Conservation (phyloP, 2,113 vertebrate species). For the Gadus macrocephalus region DNA sequence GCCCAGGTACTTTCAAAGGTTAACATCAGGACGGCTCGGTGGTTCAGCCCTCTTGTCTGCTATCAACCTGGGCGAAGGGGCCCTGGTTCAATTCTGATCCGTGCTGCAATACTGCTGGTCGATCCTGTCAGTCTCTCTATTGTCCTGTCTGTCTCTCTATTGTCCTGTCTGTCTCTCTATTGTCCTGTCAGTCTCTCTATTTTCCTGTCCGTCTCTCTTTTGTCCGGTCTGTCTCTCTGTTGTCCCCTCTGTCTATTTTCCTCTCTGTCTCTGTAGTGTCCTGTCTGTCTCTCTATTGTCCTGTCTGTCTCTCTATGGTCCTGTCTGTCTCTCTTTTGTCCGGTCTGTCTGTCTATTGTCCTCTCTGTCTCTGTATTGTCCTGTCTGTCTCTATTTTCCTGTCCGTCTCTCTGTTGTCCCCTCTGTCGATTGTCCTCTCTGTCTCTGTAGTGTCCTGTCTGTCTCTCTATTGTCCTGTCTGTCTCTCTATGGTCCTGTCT, state of each 20-base stretch:
- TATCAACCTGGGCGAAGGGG: too few relatives aligned
- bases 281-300: neutral
- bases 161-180: neutral
- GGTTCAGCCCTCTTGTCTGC: too few relatives aligned
- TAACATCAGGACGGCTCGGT: too few relatives aligned
- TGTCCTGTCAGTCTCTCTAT: neutral
- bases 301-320: too few relatives aligned
- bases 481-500: too few relatives aligned
- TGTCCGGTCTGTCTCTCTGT: neutral
- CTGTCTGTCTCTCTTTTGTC: neutral
- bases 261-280: neutral
- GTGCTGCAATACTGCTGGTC: too few relatives aligned
- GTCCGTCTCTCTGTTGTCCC: neutral
- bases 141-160: neutral
- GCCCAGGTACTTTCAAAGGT: too few relatives aligned
- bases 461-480: too few relatives aligned
- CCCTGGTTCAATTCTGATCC: too few relatives aligned
- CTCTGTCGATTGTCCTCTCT: neutral
- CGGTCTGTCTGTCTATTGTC: neutral
- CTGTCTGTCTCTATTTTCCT: neutral
- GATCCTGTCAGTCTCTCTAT: neutral
- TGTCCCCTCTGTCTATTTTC: too few relatives aligned
- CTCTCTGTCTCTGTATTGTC: neutral
- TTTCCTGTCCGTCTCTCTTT: too few relatives aligned
- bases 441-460: neutral